Base-by-base conservation (phyloP, 2,888 invertebrate species). In the Metalampra italica region DNA sequence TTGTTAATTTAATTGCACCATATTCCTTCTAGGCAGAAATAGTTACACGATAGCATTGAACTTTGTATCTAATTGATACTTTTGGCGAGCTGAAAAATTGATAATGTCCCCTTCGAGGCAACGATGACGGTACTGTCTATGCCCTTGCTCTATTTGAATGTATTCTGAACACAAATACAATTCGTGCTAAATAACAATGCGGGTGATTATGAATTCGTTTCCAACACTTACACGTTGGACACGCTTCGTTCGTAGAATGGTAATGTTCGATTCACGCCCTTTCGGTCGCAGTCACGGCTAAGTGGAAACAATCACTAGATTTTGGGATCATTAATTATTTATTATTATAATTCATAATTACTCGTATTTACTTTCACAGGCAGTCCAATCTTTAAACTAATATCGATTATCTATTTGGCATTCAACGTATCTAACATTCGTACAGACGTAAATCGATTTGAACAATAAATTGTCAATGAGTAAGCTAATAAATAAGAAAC, bases 131-230 rank as follows among this genome's bases (percentile, higher is more conserved):
- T 13, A 29, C 13, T 8, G 32, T 52, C 47, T 53, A 48, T 54
- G 75, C 60, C 77, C 77, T 78, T 78, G 78, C 71, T 71, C 76
- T 64, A 71, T 59, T 71, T 76, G 51, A 56, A 59, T 56, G 51
- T 58, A 66, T 66, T 68, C 60, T 52, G 57, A 67, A 66, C 59
- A 53, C 53, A 56, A 67, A 64, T 56, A 58, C 38, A 52, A 56
- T 56, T 69, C 60, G 62, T 64, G 57, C 56, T 59, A 55, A 60
- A 64, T 61, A 62, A 71, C 68, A 72, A 67, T 70, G 56, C 55
- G 53, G 55, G 66, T 70, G 66, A 71, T 73, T 73, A 72, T 64
- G 52, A 68, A 75, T 75, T 72, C 60, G 74, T 61, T 70, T 60
- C 64, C 65, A 65, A 62, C 68, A 68, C 67, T 75, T 70, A 60